phyloP scores from a whole-genome alignment of 2,113 vertebrate genomes.

The Rhinoptilus africanus region DNA sequence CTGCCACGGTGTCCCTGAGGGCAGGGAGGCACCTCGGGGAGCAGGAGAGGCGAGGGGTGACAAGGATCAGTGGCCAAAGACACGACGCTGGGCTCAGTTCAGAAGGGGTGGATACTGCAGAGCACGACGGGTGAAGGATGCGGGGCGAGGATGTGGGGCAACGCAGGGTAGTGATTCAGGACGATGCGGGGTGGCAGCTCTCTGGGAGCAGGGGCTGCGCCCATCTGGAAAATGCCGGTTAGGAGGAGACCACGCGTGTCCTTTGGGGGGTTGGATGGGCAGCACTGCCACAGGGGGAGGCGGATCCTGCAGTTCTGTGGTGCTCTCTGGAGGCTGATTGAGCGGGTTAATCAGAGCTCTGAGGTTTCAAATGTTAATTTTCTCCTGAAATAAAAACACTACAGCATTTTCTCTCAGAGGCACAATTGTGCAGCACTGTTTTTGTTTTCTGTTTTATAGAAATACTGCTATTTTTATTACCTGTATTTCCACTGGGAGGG shows the following conservation, averaged over 20 bases:
- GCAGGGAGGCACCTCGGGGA: not conserved
- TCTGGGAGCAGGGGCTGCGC: not conserved
- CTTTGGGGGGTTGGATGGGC: not conserved
- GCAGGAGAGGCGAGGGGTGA: rapidly evolving
- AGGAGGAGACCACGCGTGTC: too few species aligned
- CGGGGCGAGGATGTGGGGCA: too few species aligned
- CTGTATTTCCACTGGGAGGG: conserved; percentile 47
- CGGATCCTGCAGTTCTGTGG: not conserved
- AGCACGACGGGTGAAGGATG: not conserved
- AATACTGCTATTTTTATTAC: conserved; percentile 65
- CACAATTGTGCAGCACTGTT: not conserved
- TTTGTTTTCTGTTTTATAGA: conserved; percentile 56
- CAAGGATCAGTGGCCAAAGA: not conserved
- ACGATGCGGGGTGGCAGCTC: rapidly evolving
- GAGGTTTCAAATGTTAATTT: conserved; percentile 41
- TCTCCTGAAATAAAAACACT: conserved; percentile 31
- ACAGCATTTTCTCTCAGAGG: conserved; percentile 34
- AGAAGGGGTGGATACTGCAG: not conserved
- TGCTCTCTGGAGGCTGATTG: not conserved
- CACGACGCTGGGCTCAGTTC: not conserved
- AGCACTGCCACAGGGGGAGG: not conserved
- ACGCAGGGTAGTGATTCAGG: not conserved
- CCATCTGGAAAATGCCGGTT: rapidly evolving
- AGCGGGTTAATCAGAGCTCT: conserved; percentile 53
- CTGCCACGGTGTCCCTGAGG: rapidly evolving